Evolutionary conservation across 2,888 invertebrate species (phyloP).

Genomic region (Diarsia rubi): DNA sequence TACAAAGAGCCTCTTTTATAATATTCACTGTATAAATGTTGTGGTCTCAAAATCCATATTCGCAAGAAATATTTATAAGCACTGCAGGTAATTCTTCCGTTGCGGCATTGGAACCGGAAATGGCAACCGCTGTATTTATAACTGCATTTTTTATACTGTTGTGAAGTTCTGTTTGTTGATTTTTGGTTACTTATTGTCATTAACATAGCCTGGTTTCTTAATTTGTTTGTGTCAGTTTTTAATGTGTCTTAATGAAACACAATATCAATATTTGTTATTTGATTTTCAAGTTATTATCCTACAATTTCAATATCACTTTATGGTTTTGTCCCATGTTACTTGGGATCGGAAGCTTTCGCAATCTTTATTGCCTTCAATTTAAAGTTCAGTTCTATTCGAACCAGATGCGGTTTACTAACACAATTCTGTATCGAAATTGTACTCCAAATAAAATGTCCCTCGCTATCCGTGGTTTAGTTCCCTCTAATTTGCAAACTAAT

Average conservation of each 20-base stretch:
- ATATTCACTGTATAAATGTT: neutral
- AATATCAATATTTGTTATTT: neutral
- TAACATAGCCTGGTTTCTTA: neutral
- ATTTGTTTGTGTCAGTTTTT: neutral
- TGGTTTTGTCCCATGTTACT: neutral
- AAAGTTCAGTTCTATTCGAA: neutral
- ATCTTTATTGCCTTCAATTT: neutral
- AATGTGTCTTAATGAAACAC: conserved; percentile 4
- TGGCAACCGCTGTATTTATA: conserved; percentile 13
- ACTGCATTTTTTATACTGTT: conserved; percentile 6
- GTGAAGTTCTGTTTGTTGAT: neutral
- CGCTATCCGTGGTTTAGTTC: conserved; percentile 19
- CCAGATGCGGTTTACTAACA: neutral
- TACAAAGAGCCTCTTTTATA: conserved; percentile 3
- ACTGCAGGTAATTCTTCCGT: conserved; percentile 45
- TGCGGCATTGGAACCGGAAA: conserved; percentile 41
- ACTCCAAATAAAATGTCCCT: conserved; percentile 18
- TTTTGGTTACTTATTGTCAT: conserved; percentile 12
- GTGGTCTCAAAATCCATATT: conserved; percentile 12
- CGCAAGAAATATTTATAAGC: conserved; percentile 40
- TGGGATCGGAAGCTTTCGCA: neutral
- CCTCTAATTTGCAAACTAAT: conserved; percentile 58
- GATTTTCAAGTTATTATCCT: neutral
- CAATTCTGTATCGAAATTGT: neutral
- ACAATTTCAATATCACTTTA: neutral